Evolutionary conservation across 2,113 vertebrate species (phyloP).

Genomic region (Bufo gargarizans): DNA sequence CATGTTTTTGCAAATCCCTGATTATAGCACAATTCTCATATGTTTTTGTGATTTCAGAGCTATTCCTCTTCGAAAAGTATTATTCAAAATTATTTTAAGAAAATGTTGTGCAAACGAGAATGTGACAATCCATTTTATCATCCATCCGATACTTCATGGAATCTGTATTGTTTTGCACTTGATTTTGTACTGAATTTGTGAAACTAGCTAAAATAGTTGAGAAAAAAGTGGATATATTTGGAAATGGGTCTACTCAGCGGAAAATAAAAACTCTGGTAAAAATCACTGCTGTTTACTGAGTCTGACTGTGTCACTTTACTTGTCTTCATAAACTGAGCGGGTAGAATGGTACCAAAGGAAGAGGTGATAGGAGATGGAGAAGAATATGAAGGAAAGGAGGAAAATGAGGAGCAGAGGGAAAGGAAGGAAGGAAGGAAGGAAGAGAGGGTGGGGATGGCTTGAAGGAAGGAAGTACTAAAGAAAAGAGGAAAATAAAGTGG

Average conservation of each 20-base stretch:
- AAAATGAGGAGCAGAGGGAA: background rate
- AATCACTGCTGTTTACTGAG: background rate
- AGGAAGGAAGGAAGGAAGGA: background rate
- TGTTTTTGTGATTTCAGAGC: conserved; percentile 61
- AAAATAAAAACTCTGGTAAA: conserved; percentile 60
- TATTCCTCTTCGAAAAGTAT: conserved; percentile 52
- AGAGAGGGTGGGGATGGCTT: background rate
- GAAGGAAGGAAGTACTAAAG: background rate
- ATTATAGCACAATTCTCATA: conserved; percentile 48
- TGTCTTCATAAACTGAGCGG: background rate
- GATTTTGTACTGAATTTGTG: conserved; percentile 63
- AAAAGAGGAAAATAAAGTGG: background rate
- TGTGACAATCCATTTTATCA: conserved; percentile 59
- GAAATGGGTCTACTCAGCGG: conserved; percentile 60
- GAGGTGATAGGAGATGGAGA: background rate
- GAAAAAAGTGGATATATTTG: conserved; percentile 60
- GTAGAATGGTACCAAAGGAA: background rate
- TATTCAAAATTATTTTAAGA: conserved; percentile 52
- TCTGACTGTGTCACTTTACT: conserved; percentile 4
- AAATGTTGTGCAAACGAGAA: conserved; percentile 59
- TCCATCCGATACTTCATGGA: conserved; percentile 50
- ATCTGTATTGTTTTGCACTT: conserved; percentile 63
- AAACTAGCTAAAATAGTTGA: conserved; percentile 61
- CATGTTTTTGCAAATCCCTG: conserved; percentile 55
- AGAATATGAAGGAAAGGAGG: background rate